Evolutionary conservation across 2,797 vertebrate genomes (phyloP), one percentile per base, ranked within the genome.

Genomic region (Falco concolor): DNA sequence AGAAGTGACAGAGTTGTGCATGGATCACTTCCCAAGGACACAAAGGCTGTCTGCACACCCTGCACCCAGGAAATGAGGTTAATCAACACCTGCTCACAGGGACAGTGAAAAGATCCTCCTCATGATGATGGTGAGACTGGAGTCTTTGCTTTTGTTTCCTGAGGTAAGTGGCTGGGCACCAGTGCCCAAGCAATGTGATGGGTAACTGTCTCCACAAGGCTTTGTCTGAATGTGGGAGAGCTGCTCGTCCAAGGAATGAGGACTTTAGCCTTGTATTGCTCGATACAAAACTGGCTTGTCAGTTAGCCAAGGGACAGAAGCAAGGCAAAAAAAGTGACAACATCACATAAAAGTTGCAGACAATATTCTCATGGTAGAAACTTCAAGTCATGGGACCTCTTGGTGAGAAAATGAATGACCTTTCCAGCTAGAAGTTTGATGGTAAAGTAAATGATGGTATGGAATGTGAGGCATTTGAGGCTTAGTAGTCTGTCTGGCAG

Each of bases 21-120:
- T 34, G 90, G 95, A 97, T 97, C 96, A 95, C 85, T 97, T 97
- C 97, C 96, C 97, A 97, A 97, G 82, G 96, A 97, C 84, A 75
- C 20, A 59, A 91, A 96, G 74, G 60, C 53, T 84, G 54, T 92
- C 96, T 90, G 40, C 69, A 57, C 42, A 54, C n/a, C 40, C 64
- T 53, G 81, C 65, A 91, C 82, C 91, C 89, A 89, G 97, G 97
- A 98, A 97, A 97, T 93, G 12, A 86, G 82, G 70, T 92, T 94
- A 86, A 89, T 68, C 70, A 91, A 61, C 74, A 60, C 28, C 84
- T 97, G 68, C n/a, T 61, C 42, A 61, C 24, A 59, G n/a, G 38
- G 81, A 96, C 47, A 89, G 61, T 50, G 47, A 81, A 83, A 90
- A 90, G 44, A 59, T 78, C 49, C 79, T 88, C 40, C 36, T 75